Evolutionary conservation across 2,113 vertebrate genomes (phyloP), one percentile per base, ranked within the genome.

Genomic region (Dendrocopos noguchii): DNA sequence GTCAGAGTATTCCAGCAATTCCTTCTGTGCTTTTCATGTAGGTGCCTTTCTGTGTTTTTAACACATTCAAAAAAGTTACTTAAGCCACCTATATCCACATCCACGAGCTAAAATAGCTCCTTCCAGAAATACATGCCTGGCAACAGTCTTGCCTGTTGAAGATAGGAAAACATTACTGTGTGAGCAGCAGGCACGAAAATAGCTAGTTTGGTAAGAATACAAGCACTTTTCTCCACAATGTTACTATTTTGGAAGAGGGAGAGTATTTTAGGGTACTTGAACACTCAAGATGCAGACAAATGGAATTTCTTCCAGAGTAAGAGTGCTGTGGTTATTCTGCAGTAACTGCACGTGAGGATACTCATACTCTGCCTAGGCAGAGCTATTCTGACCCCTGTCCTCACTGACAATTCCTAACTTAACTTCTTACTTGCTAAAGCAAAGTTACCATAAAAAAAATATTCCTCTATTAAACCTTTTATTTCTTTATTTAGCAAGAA

Each of bases 101-200:
- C 39, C 7, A 2, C 2, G 15, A 88, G 83, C 71, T 61, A 56
- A 29, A 82, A 68, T 16, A 76, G 24, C 71, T 63, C 64, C 71
- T 91, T 34, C n/a, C 67, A 84, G 55, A 87, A 87, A 70, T 65
- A 36, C 2, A 75, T 19, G 63, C 90, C 79, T 92, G 84, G 81
- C 91, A 91, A 64, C 63, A 61, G 73, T 19, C 53, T 72, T 65
- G 53, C 1, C 1, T 89, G 78, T 95, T 95, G 87, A 60, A 77
- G 74, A 71, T 10, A 36, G 73, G 78, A 88, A 92, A 96, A 87
- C 39, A 70, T 73, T 78, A 10, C 44, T 57, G 74, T 34, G 50
- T 46, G 71, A 95, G 79, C 90, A 95, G 94, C 67, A 92, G 71
- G 78, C 84, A 80, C 0, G 6, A 50, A 95, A 88, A 93, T 72